Conservation (phyloP, 2,888 invertebrate species). For the Catocala nupta region DNA sequence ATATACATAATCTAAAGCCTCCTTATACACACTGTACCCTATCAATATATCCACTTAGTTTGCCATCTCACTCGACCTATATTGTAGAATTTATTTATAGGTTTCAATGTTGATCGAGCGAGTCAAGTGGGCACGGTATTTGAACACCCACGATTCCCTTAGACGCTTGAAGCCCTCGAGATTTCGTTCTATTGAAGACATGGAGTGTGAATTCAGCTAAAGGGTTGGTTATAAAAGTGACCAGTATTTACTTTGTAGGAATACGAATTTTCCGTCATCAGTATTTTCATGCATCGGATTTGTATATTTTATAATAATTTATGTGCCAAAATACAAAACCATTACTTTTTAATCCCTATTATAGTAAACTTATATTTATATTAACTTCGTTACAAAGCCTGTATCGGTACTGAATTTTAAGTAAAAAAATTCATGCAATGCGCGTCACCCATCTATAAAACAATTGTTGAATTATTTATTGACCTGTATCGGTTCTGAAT, state of each 20-base stretch:
- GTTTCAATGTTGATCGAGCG: slow-evolving; percentile 43
- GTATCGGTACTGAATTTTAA: no score
- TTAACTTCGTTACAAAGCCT: no score
- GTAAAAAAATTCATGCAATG: no score
- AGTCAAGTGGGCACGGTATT: slow-evolving; percentile 42
- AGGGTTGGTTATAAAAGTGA: slow-evolving; percentile 5
- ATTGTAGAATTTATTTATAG: slow-evolving; percentile 44
- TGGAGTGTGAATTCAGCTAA: slow-evolving; percentile 22
- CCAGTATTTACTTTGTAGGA: neutral
- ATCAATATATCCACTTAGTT: slow-evolving; percentile 25
- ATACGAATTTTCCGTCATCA: neutral
- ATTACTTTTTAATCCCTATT: no score
- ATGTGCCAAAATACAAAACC: no score
- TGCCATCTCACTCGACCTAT: slow-evolving; percentile 31
- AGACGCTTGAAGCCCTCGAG: slow-evolving; percentile 37
- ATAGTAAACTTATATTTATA: no score
- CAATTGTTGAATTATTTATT: no score
- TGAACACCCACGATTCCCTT: slow-evolving; percentile 40
- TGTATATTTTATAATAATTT: no score
- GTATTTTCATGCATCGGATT: neutral
- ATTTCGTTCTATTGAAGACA: slow-evolving; percentile 36
- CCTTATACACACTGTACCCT: slow-evolving; percentile 1
- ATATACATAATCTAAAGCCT: no score
- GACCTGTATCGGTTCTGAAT: no score
- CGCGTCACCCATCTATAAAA: no score